Percentiles rank a stretch among this genome's conserved stretches.
phyloP scores from a whole-genome alignment of 1,140 invertebrate species.

The Marisa cornuarietis region DNA sequence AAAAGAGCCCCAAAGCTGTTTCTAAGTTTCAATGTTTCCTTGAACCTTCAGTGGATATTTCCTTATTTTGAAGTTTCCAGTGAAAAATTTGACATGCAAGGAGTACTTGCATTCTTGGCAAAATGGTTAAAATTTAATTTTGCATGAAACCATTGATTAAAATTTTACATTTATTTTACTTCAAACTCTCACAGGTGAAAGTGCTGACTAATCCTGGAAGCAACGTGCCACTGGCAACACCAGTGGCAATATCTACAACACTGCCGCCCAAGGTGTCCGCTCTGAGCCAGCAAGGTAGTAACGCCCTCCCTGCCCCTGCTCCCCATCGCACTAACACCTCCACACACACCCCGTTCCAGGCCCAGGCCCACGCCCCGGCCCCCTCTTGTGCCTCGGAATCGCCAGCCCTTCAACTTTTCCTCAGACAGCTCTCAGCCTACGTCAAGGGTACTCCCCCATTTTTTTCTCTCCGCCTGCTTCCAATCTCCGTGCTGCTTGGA shows the following conservation, averaged over 20 bases:
- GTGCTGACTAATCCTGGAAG: conserved; percentile 71
- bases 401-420: conserved; percentile 39
- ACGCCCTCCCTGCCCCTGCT: conserved; percentile 37
- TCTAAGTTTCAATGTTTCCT: too few species aligned
- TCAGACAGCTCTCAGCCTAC: conserved; percentile 42
- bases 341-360: conserved; percentile 14
- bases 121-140: neutral
- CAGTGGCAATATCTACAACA: conserved; percentile 73
- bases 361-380: conserved; percentile 21
- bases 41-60: too few species aligned
- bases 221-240: conserved; percentile 66
- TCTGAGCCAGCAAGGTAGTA: conserved; percentile 60
- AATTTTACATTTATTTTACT: neutral
- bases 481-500: conserved; percentile 21
- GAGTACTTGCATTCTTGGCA: neutral
- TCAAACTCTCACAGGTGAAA: conserved; percentile 69
- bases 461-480: conserved; percentile 30
- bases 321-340: conserved; percentile 34
- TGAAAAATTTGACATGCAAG: neutral
- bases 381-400: conserved; percentile 29
- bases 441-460: conserved; percentile 41
- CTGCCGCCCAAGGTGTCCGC: conserved; percentile 72
- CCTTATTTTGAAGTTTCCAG: neutral
- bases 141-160: neutral
- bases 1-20: too few species aligned